These are phyloP conservation scores for Montipora cactus DNA, from an alignment of 64 coral and sea anemone genomes.

Conservation along the genomic window DNA sequence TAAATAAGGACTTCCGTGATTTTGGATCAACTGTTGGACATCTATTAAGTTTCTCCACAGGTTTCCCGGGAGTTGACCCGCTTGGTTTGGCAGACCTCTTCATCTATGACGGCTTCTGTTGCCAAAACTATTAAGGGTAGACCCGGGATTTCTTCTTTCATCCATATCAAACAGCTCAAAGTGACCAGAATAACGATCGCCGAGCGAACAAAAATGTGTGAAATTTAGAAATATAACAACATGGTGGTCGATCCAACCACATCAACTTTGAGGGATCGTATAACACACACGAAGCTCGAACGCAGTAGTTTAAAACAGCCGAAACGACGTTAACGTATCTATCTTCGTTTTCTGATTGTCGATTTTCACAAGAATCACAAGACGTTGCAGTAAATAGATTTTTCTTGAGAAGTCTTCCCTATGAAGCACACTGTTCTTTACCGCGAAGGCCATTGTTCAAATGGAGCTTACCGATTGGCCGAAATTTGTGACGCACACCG, in stretches of 20 bases:
- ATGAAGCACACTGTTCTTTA: background rate
- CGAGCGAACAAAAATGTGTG: background rate
- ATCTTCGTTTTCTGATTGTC: background rate
- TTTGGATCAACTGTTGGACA: background rate
- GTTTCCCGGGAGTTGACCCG: constrained; percentile 23
- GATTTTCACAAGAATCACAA: too few relatives aligned
- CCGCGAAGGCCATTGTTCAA: background rate
- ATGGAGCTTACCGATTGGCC: background rate
- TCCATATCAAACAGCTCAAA: too few relatives aligned
- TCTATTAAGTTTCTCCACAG: constrained; percentile 10
- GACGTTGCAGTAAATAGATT: background rate
- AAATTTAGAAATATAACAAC: background rate
- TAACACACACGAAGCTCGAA: too few relatives aligned
- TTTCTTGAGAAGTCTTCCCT: background rate
- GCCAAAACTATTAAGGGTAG: too few relatives aligned
- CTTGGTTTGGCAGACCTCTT: constrained; percentile 1
- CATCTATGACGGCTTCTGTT: background rate
- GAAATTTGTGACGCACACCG: background rate
- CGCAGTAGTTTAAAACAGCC: too few relatives aligned
- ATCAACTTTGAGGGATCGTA: background rate
- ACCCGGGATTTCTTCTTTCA: too few relatives aligned
- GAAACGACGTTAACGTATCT: background rate
- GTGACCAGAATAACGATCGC: background rate
- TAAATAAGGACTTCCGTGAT: constrained; percentile 7
- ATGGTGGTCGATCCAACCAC: background rate